A percentile compares a stretch with the other conserved stretches of the same genome.
phyloP scores from a whole-genome alignment of 1,140 invertebrate species.

The Hylyphantes graminicola region DNA sequence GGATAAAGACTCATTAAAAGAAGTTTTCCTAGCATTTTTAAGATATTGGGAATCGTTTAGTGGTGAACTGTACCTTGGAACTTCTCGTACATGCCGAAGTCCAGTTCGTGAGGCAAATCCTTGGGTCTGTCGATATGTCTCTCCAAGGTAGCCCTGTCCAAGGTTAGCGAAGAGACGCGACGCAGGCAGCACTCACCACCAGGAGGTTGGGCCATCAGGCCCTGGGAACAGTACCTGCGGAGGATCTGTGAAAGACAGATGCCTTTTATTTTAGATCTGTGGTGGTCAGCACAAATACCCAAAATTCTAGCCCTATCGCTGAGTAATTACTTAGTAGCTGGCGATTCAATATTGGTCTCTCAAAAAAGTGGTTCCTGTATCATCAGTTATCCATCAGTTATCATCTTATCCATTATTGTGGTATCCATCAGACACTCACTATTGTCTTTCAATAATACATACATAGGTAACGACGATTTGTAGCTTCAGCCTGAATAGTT shows the following conservation, averaged over 20 bases:
- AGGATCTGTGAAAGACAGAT: slow-evolving; percentile 20
- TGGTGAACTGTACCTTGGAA: slow-evolving; percentile 80
- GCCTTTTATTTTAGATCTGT: background rate
- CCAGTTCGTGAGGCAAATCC: slow-evolving; percentile 84
- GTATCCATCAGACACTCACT: no score
- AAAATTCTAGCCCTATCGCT: background rate
- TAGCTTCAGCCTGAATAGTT: no score
- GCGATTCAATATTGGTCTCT: no score
- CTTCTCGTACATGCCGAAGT: slow-evolving; percentile 85
- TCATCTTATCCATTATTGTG: no score
- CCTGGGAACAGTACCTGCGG: slow-evolving; percentile 48
- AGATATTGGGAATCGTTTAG: no score
- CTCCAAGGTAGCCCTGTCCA: slow-evolving; percentile 76
- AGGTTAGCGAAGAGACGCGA: slow-evolving; percentile 84
- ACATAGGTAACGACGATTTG: no score
- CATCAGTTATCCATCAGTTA: no score
- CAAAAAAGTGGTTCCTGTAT: no score
- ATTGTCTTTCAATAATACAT: no score
- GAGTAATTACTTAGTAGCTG: no score
- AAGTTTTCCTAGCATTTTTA: no score
- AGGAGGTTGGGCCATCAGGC: slow-evolving; percentile 2
- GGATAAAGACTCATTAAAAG: no score
- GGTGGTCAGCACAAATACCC: background rate
- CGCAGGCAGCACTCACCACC: slow-evolving; percentile 69
- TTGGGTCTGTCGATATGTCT: slow-evolving; percentile 75